Conservation (phyloP, 92 coral and sea anemone genomes). For the Siderastrea radians region DNA sequence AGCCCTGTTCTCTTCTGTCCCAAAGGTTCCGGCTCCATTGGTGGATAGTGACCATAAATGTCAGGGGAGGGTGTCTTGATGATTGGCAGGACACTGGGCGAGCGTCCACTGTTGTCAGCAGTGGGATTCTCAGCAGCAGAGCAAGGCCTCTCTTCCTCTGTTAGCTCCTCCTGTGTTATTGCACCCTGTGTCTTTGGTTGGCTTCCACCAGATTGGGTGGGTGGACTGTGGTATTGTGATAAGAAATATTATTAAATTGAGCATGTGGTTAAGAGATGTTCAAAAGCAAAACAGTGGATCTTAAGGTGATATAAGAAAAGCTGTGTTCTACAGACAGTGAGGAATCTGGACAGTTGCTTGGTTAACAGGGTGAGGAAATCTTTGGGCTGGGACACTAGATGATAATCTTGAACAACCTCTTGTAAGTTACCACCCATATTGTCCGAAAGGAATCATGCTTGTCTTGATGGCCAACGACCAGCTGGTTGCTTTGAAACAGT, state of each 20-base stretch:
- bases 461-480: no score
- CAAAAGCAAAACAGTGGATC: background rate
- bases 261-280: no score
- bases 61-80: conserved; percentile 87
- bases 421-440: no score
- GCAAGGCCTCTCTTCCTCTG: conserved; percentile 23
- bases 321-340: background rate
- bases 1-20: conserved; percentile 87
- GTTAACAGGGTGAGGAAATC: background rate
- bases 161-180: conserved; percentile 35
- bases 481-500: no score
- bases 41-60: conserved; percentile 92
- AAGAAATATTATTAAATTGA: no score
- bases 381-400: no score
- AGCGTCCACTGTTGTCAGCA: conserved; percentile 13
- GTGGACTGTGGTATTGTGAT: conserved; percentile 15
- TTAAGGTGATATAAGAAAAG: no score
- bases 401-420: no score
- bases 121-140: background rate
- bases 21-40: conserved; percentile 89
- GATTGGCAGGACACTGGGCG: conserved; percentile 81
- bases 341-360: background rate
- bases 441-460: no score
- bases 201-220: conserved; percentile 7
- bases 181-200: conserved; percentile 23